Conservation (phyloP, 1,140 invertebrate species). For the Platyscapa corneri region DNA sequence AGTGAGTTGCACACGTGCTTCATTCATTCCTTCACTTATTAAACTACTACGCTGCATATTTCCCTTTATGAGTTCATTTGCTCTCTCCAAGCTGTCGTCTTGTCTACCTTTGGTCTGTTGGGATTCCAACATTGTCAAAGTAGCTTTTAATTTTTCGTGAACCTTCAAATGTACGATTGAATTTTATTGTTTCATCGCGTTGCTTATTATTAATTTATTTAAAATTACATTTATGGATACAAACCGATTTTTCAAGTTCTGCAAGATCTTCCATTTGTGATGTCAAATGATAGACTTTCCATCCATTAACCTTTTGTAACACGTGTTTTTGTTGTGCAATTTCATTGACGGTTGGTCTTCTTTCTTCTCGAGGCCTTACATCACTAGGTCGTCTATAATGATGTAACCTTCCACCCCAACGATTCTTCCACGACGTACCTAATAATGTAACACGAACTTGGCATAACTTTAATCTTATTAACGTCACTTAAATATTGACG, state of each 20-base stretch:
- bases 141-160: constrained; percentile 78
- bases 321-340: constrained; percentile 92
- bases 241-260: constrained; percentile 74
- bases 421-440: constrained; percentile 74
- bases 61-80: constrained; percentile 89
- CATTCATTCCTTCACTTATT: constrained; percentile 92
- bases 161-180: constrained; percentile 69
- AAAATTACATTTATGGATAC: constrained; percentile 32
- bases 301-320: constrained; percentile 92
- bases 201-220: constrained; percentile 3
- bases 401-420: constrained; percentile 79
- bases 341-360: constrained; percentile 88
- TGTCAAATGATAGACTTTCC: constrained; percentile 94
- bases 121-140: constrained; percentile 80
- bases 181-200: constrained; percentile 17
- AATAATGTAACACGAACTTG: constrained; percentile 37
- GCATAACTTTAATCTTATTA: constrained; percentile 12
- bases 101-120: constrained; percentile 76
- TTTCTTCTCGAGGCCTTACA: constrained; percentile 90
- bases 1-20: constrained; percentile 89
- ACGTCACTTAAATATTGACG: neutral
- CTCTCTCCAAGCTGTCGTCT: constrained; percentile 81
- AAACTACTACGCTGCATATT: constrained; percentile 96
- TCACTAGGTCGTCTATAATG: constrained; percentile 93
- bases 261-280: constrained; percentile 95